Conservation (phyloP, 1,140 invertebrate species). For the Nebria ingens region DNA sequence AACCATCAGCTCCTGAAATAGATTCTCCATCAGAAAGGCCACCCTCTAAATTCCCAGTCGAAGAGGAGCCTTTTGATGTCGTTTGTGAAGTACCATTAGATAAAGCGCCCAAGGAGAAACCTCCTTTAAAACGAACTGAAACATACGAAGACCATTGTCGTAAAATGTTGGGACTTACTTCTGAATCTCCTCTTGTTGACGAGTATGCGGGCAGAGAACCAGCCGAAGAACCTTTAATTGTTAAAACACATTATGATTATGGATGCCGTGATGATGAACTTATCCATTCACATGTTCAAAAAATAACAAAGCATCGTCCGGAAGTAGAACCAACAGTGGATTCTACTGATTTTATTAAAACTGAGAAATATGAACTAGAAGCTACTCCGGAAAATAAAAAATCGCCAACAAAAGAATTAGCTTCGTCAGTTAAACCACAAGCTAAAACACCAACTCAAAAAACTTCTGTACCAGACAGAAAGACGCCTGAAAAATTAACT, state of each 20-base stretch:
- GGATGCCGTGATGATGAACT: constrained; percentile 21
- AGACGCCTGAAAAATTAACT: constrained; percentile 11
- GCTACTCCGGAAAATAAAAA: background rate
- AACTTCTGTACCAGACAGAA: constrained; percentile 8
- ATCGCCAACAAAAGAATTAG: background rate
- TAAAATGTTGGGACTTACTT: constrained; percentile 42
- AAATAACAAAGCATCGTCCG: constrained; percentile 17
- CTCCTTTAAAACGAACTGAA: constrained; percentile 45
- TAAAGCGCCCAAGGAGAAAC: constrained; percentile 29
- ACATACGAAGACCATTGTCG: constrained; percentile 59
- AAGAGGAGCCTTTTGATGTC: background rate
- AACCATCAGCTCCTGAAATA: constrained; percentile 12
- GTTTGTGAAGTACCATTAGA: constrained; percentile 16
- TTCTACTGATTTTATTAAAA: background rate
- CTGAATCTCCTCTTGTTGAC: constrained; percentile 20
- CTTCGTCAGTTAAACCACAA: background rate
- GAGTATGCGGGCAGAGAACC: constrained; percentile 16
- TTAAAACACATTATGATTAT: constrained; percentile 19
- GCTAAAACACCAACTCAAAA: constrained; percentile 11
- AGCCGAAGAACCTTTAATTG: constrained; percentile 11
- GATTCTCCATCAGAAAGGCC: constrained; percentile 15
- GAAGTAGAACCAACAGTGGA: constrained; percentile 7
- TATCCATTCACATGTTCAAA: constrained; percentile 13
- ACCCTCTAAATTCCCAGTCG: background rate
- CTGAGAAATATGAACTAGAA: background rate